Conservation (phyloP, 2,888 invertebrate species). For the Slavum lentiscoides region DNA sequence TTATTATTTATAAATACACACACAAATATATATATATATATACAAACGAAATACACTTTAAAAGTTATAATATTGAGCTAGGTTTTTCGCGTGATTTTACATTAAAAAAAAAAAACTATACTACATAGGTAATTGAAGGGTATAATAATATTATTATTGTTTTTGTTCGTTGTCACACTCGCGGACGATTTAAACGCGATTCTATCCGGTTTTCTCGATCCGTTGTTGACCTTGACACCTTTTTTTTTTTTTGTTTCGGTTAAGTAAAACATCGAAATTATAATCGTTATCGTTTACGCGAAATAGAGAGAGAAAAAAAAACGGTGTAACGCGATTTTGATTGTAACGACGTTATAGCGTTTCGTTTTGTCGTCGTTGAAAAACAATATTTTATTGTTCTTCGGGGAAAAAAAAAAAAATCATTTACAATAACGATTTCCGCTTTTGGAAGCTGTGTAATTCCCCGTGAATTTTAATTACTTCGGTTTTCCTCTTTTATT, state of each 20-base stretch:
- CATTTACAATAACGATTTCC: conserved; percentile 15
- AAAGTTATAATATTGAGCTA: too few relatives aligned
- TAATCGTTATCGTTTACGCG: neutral
- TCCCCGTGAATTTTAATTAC: conserved; percentile 24
- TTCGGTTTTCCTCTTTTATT: neutral
- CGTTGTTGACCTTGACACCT: conserved; percentile 32
- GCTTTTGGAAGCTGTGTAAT: conserved; percentile 13
- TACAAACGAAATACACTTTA: too few relatives aligned
- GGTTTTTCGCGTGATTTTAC: too few relatives aligned
- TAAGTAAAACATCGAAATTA: neutral
- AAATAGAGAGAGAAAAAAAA: neutral
- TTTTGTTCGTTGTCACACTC: conserved; percentile 12
- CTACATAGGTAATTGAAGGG: too few relatives aligned
- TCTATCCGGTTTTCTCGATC: conserved; percentile 35
- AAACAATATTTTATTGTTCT: conserved; percentile 2
- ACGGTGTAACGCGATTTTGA: neutral
- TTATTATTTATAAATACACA: too few relatives aligned
- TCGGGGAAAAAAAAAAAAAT: neutral
- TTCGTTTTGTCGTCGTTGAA: conserved; percentile 10
- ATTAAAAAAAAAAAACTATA: too few relatives aligned
- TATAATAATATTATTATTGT: neutral
- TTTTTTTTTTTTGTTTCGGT: neutral
- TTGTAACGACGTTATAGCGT: conserved; percentile 3
- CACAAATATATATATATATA: too few relatives aligned
- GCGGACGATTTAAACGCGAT: conserved; percentile 9